A percentile compares a stretch with the other conserved stretches of the same genome.
Evolutionary conservation across 37 sponge, comb jelly and placozoan species (phyloP).

Genomic region (Beroe ovata): DNA sequence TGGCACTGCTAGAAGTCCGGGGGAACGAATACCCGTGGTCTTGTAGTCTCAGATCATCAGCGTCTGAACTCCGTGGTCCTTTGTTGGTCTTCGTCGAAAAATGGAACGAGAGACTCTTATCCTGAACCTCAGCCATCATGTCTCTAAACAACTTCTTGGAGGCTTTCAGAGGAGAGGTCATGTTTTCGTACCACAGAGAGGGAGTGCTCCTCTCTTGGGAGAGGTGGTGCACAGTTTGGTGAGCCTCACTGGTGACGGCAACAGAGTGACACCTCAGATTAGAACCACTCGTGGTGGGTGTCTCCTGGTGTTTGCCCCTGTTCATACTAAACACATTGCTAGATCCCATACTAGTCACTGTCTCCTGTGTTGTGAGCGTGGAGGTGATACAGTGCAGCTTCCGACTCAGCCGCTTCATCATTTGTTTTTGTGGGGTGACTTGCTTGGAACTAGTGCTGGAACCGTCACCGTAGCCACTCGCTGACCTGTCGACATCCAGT

Average conservation of each 20-base stretch:
- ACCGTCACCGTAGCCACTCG: not conserved
- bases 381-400: conserved; percentile 10
- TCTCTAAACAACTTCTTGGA: not conserved
- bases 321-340: not conserved
- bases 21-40: not conserved
- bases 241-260: not conserved
- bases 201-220: conserved; percentile 19
- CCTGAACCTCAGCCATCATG: conserved; percentile 17
- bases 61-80: conserved; percentile 8
- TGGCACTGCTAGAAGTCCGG: not conserved
- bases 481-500: conserved; percentile 6
- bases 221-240: not conserved
- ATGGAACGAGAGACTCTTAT: not conserved
- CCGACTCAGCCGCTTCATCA: not conserved
- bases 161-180: conserved; percentile 17
- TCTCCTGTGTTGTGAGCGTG: not conserved
- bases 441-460: conserved; percentile 44
- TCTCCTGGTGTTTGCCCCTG: not conserved
- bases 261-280: not conserved
- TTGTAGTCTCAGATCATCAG: not conserved
- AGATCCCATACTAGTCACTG: not conserved
- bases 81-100: not conserved
- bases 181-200: conserved; percentile 57
- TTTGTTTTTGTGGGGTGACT: not conserved
- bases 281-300: not conserved